These are phyloP conservation scores for Scaptomyza montana DNA, from an alignment of 1,140 invertebrate genomes.

Conservation along the genomic window DNA sequence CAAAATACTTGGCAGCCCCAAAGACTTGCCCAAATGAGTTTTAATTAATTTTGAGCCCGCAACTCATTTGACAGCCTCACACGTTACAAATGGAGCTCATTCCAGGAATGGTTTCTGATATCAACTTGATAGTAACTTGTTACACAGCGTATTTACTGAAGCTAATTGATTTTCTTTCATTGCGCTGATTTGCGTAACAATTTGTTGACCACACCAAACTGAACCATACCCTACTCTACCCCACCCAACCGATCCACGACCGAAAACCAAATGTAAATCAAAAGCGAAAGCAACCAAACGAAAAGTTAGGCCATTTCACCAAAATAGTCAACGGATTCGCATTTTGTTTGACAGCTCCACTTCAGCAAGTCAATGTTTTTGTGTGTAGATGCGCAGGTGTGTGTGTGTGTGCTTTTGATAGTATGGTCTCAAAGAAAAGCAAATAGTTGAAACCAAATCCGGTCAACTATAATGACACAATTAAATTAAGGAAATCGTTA, in stretches of 20 bases:
- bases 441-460: constrained; percentile 35
- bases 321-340: constrained; percentile 34
- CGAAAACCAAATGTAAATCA: constrained; percentile 8
- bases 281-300: constrained; percentile 38
- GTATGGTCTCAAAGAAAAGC: not conserved
- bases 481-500: constrained; percentile 50
- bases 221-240: not conserved
- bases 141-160: constrained; percentile 64
- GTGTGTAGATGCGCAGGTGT: not conserved
- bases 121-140: constrained; percentile 27
- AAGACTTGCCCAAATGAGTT: constrained; percentile 70
- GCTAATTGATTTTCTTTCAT: constrained; percentile 81
- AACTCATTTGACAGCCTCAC: constrained; percentile 51
- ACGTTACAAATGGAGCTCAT: constrained; percentile 25
- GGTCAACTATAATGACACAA: constrained; percentile 43
- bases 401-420: constrained; percentile 5
- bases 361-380: constrained; percentile 8
- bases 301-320: constrained; percentile 25
- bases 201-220: constrained; percentile 33
- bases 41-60: constrained; percentile 72
- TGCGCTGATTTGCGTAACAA: constrained; percentile 75
- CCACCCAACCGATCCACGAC: not conserved
- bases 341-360: constrained; percentile 46
- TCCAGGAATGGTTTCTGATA: constrained; percentile 32
- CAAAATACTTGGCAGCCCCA: constrained; percentile 37